Conservation (phyloP, 2,888 invertebrate genomes). For the Drosophila imparisetae region DNA sequence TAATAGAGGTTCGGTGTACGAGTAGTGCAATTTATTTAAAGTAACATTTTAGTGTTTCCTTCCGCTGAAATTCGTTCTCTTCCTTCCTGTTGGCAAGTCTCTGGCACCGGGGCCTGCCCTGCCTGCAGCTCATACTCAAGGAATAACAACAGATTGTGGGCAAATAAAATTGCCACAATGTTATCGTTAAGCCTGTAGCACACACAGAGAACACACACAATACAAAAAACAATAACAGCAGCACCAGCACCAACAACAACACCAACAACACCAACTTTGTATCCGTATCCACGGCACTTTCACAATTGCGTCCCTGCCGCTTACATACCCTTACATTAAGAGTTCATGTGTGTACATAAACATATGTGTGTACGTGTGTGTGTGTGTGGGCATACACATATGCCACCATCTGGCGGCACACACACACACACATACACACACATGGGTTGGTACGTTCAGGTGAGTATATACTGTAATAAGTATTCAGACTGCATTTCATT, state of each 20-base stretch:
- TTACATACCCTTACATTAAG: slow-evolving; percentile 45
- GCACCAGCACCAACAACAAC: slow-evolving; percentile 25
- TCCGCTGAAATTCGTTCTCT: slow-evolving; percentile 82
- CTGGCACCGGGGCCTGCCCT: slow-evolving; percentile 15
- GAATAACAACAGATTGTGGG: slow-evolving; percentile 72
- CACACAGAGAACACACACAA: slow-evolving; percentile 52
- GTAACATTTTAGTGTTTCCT: slow-evolving; percentile 83
- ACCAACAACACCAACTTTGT: slow-evolving; percentile 40
- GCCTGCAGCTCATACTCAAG: slow-evolving; percentile 32
- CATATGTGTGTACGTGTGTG: neutral
- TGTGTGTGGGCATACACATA: slow-evolving; percentile 6
- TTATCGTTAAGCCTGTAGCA: slow-evolving; percentile 72
- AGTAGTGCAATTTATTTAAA: slow-evolving; percentile 79
- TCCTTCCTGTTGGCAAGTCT: slow-evolving; percentile 78
- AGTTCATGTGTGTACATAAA: slow-evolving; percentile 34
- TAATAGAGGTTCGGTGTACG: slow-evolving; percentile 54
- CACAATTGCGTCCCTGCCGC: slow-evolving; percentile 24
- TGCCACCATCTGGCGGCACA: slow-evolving; percentile 27
- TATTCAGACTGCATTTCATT: slow-evolving; percentile 48
- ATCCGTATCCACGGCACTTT: slow-evolving; percentile 46
- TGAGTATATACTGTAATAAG: slow-evolving; percentile 25
- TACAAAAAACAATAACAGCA: slow-evolving; percentile 1
- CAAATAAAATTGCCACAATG: slow-evolving; percentile 77
- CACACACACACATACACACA: slow-evolving; percentile 16
- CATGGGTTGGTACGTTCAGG: slow-evolving; percentile 14